Evolutionary conservation across 2,888 invertebrate species (phyloP), one percentile per base, ranked within the genome.

Genomic region (Drosophila setosimentum): DNA sequence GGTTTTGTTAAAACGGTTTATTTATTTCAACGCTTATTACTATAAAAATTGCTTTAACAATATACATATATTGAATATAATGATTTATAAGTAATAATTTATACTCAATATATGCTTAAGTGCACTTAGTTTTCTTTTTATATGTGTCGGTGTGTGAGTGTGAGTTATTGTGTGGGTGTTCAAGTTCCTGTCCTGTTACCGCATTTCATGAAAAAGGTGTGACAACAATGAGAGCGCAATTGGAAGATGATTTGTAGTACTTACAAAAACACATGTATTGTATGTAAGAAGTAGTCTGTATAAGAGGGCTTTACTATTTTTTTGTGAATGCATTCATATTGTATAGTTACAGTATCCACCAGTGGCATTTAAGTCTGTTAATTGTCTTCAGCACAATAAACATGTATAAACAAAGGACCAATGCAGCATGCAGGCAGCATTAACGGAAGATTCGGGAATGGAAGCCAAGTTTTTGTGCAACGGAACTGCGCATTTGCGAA

Each of bases 21-120:
- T 89, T 89, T 89, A 87, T 80, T 89, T 87, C 90, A 86, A 86
- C 86, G 88, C 86, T 86, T 89, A 89, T 33, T 33, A 33, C 33
- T 83, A 73, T 89, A 75, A 87, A 89, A 86, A 63, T 85, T 87
- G 73, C 81, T 73, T 74, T 87, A 84, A 84, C 89, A 84, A 79
- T 87, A 89, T 24, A 30, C 40, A 57, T 79, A 87, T 71, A 78
- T 86, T 86, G 73, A 64, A 84, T 81, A 82, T 71, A 76, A 57
- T 62, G 73, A 70, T 79, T 54, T 81, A 83, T 72, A 63, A 18
- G 68, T 79, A 76, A 68, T 59, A 45, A 30, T 30, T 53, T 63
- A 64, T 73, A 69, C 68, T 80, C 68, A 79, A 83, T 68, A 73
- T 70, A 70, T 75, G 89, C 51, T 68, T 73, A 82, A 82, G 84